Evolutionary conservation across 2,888 invertebrate genomes (phyloP), one percentile per base, ranked within the genome.

Genomic region (Tiphia femorata): DNA sequence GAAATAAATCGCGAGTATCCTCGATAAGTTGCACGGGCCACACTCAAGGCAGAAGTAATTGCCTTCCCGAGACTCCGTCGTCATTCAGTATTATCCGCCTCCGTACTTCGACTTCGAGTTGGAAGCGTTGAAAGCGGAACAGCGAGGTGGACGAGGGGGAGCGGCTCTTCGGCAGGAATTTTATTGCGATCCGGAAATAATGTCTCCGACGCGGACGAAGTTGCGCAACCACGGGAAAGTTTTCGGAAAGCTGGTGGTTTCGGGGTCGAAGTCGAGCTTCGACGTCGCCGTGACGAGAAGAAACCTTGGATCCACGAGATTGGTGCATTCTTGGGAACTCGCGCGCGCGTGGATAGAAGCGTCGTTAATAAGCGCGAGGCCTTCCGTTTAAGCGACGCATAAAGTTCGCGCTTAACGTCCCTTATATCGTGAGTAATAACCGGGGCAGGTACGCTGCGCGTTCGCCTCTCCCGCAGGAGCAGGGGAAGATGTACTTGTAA

Each of bases 401-500:
- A 67, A 69, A 69, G 57, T 51, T 58, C 54, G 47, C 37, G 64
- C 67, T 69, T 69, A 70, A 70, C 51, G 63, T 58, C 51, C 47
- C 57, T 57, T 64, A 56, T 57, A 53, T 64, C 60, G 64, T 44
- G 50, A 52, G 44, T 56, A 61, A 64, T 64, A 64, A 64, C 56
- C 64, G 50, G 64, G 54, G 63, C 63, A 55, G 49, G 48, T 33
- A n/a, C 44, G 52, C 20, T 35, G 50, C 20, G 29, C 59, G 43
- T 49, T 46, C 64, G 47, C 41, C 49, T 30, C 47, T 41, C 40
- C 54, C 60, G n/a, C n/a, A n/a, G n/a, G n/a, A n/a, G n/a, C 56
- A 48, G 48, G 46, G 49, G 52, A 48, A 56, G 59, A 61, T 33
- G 61, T 58, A 60, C 57, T 62, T 58, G 57, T 30, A 59, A 27